A percentile compares a stretch with the other conserved stretches of the same genome.
phyloP scores from a whole-genome alignment of 1,140 invertebrate genomes.

The Drosophila tsacasi region DNA sequence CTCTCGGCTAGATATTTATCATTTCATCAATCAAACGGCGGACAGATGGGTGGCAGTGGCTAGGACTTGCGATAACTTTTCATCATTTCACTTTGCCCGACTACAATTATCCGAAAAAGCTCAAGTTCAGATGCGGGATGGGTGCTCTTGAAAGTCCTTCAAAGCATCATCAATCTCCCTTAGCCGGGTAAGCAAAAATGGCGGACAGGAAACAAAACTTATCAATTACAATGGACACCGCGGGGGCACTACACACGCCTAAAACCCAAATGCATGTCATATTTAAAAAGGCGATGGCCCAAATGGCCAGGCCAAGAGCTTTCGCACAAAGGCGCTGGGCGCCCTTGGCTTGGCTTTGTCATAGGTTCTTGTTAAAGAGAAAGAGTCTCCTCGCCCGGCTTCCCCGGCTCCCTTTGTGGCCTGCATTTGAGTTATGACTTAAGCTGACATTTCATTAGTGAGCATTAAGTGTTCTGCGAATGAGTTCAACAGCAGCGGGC shows the following conservation, averaged over 20 bases:
- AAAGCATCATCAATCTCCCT: constrained; percentile 80
- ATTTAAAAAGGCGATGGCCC: constrained; percentile 74
- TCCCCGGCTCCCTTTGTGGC: constrained; percentile 25
- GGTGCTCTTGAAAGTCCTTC: constrained; percentile 57
- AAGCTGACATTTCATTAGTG: constrained; percentile 85
- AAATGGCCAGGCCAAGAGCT: constrained; percentile 29
- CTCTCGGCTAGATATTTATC: constrained; percentile 73
- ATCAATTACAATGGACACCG: constrained; percentile 76
- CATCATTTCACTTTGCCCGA: constrained; percentile 68
- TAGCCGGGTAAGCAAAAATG: constrained; percentile 69
- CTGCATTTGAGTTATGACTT: constrained; percentile 83
- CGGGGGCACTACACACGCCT: constrained; percentile 20
- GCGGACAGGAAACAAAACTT: constrained; percentile 64
- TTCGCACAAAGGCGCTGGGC: constrained; percentile 17
- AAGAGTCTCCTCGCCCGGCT: constrained; percentile 17
- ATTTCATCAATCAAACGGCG: constrained; percentile 79
- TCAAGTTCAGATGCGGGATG: constrained; percentile 36
- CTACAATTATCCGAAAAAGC: constrained; percentile 73
- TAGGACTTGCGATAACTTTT: constrained; percentile 65
- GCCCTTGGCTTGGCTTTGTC: constrained; percentile 34
- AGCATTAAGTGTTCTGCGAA: constrained; percentile 81
- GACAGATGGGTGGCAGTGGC: constrained; percentile 35
- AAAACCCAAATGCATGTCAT: constrained; percentile 81
- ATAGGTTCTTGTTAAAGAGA: constrained; percentile 22
- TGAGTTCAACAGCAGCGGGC: constrained; percentile 69